Conservation (phyloP, 2,888 invertebrate genomes). For the Apamea crenata region DNA sequence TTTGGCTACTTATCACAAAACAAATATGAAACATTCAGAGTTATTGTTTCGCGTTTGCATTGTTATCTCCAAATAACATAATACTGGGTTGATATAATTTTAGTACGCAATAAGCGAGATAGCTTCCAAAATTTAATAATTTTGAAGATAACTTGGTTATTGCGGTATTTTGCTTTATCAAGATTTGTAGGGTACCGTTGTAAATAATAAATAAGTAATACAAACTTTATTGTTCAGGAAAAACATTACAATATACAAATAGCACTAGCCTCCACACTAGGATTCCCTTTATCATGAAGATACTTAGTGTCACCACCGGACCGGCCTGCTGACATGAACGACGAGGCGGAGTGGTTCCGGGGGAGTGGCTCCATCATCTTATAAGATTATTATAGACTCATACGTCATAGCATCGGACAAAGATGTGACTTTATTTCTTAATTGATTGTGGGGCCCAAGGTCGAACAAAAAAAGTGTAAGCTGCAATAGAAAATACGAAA, state of each 20-base stretch:
- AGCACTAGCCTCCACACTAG: too few species aligned
- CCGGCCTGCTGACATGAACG: too few species aligned
- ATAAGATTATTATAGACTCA: too few species aligned
- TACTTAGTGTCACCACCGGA: too few species aligned
- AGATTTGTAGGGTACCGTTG: not conserved
- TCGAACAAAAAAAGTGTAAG: not conserved
- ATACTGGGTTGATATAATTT: constrained; percentile 1
- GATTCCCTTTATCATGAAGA: too few species aligned
- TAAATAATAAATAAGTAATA: not conserved
- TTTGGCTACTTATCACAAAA: constrained; percentile 3
- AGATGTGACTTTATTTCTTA: constrained; percentile 1
- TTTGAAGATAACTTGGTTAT: not conserved
- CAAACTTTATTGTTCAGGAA: not conserved
- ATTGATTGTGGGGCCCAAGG: not conserved
- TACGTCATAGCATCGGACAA: too few species aligned
- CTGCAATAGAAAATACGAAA: not conserved
- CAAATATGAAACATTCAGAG: constrained; percentile 1
- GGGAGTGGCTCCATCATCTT: too few species aligned
- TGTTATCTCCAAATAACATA: constrained; percentile 23
- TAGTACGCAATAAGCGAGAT: constrained; percentile 1
- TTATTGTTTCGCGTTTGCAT: not conserved
- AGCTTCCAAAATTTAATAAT: not conserved
- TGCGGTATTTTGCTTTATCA: not conserved
- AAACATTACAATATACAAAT: too few species aligned
- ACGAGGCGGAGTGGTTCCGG: too few species aligned